Evolutionary conservation across 2,797 vertebrate species (phyloP).

Genomic region (Eurystomus glaucurus): DNA sequence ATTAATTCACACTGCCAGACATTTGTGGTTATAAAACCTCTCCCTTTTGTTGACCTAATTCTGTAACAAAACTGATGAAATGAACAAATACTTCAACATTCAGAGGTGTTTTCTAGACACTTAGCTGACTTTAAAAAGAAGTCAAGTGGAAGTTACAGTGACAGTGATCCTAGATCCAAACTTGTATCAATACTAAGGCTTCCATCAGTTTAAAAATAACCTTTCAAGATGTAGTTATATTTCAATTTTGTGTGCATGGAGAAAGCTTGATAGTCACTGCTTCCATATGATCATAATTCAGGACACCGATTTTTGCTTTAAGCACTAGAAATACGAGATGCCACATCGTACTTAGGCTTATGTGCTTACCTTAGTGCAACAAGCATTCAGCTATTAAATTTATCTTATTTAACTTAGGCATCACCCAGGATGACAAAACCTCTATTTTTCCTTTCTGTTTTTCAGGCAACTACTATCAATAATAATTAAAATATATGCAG

Average conservation of each 20-base stretch:
- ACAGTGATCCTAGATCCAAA: not conserved
- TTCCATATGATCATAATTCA: not conserved
- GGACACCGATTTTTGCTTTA: not conserved
- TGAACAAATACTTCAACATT: not conserved
- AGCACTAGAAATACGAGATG: not conserved
- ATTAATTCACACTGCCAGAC: not conserved
- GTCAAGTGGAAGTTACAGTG: not conserved
- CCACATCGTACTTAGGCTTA: not conserved
- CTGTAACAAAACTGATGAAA: not conserved
- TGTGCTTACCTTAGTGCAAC: not conserved
- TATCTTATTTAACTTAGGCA: not conserved
- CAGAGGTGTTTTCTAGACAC: not conserved
- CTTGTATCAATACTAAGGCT: not conserved
- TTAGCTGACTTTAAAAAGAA: not conserved
- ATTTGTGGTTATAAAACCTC: not conserved
- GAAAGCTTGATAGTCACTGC: not conserved
- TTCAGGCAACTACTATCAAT: not conserved
- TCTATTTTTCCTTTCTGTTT: not conserved
- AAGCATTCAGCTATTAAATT: not conserved
- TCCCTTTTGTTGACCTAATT: not conserved
- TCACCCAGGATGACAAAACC: not conserved
- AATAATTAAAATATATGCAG: not conserved
- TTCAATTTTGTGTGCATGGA: not conserved
- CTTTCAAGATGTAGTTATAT: not conserved
- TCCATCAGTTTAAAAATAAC: not conserved